A percentile compares a stretch with the other conserved stretches of the same genome.
Conservation (phyloP, 1,140 invertebrate species). For the Elysia chlorotica region DNA sequence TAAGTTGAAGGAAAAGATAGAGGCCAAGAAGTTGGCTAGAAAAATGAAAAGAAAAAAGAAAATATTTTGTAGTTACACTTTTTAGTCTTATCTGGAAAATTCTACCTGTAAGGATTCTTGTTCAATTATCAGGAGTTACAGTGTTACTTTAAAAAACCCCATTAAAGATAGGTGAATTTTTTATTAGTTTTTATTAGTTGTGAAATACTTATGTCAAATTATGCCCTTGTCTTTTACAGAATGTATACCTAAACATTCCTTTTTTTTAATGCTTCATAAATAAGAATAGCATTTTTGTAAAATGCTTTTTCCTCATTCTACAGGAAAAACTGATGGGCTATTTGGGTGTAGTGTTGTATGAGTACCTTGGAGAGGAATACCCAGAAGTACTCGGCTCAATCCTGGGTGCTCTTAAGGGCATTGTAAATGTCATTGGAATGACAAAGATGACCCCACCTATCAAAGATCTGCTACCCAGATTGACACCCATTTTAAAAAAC, state of each 20-base stretch:
- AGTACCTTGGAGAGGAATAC: constrained; percentile 99
- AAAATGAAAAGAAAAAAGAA: too few species aligned
- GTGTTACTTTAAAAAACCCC: too few species aligned
- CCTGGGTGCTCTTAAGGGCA: constrained; percentile 95
- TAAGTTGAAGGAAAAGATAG: too few species aligned
- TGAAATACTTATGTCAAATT: too few species aligned
- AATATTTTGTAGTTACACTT: too few species aligned
- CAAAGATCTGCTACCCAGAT: constrained; percentile 94
- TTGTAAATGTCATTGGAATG: constrained; percentile 99
- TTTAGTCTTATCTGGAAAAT: too few species aligned
- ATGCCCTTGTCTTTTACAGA: too few species aligned
- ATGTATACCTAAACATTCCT: neutral
- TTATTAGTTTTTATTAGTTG: too few species aligned
- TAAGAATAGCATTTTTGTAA: too few species aligned
- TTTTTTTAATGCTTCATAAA: neutral
- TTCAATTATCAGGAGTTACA: too few species aligned
- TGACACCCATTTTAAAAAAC: constrained; percentile 96
- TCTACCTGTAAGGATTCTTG: too few species aligned
- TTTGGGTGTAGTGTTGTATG: constrained; percentile 98
- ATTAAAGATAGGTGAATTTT: neutral
- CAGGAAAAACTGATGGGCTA: constrained; percentile 99
- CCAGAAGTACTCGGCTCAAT: constrained; percentile 99
- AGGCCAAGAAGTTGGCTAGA: too few species aligned
- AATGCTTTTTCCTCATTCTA: constrained; percentile 32
- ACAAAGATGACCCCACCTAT: constrained; percentile 99